Conservation (phyloP, 1,140 invertebrate genomes). For the Thereuonema tuberculata region DNA sequence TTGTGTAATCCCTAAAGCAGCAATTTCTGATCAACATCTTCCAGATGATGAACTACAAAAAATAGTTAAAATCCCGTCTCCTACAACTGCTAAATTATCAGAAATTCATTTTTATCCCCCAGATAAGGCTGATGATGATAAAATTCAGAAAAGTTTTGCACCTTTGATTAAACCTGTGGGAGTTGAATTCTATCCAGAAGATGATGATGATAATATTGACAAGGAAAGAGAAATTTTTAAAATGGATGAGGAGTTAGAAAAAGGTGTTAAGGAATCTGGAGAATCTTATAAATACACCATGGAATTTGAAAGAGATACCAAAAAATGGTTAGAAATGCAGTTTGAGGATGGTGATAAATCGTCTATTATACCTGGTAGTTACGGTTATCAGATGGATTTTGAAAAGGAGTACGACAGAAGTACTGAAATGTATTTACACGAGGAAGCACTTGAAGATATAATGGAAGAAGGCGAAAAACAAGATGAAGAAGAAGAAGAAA, state of each 20-base stretch:
- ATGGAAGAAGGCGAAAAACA: slow-evolving; percentile 53
- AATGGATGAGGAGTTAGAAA: slow-evolving; percentile 46
- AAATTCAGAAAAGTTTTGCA: no score
- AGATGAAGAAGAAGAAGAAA: slow-evolving; percentile 72
- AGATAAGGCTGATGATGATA: no score
- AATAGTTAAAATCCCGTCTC: background rate
- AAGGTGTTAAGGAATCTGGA: slow-evolving; percentile 64
- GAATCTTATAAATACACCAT: slow-evolving; percentile 30
- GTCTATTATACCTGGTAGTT: slow-evolving; percentile 44
- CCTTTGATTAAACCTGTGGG: background rate
- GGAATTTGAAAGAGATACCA: background rate
- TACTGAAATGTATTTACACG: slow-evolving; percentile 12
- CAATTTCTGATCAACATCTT: background rate
- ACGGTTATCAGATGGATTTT: slow-evolving; percentile 51
- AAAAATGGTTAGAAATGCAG: slow-evolving; percentile 67
- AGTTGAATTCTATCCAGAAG: background rate
- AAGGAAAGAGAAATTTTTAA: background rate
- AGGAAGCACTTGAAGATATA: slow-evolving; percentile 64
- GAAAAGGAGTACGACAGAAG: slow-evolving; percentile 4
- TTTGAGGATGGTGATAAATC: slow-evolving; percentile 50
- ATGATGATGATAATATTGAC: no score
- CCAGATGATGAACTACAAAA: background rate
- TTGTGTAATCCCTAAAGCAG: background rate
- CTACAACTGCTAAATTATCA: background rate
- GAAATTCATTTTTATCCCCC: no score